A percentile compares a stretch with the other conserved stretches of the same genome.
Conservation (phyloP, 2,888 invertebrate species). For the Octonoba sinensis region DNA sequence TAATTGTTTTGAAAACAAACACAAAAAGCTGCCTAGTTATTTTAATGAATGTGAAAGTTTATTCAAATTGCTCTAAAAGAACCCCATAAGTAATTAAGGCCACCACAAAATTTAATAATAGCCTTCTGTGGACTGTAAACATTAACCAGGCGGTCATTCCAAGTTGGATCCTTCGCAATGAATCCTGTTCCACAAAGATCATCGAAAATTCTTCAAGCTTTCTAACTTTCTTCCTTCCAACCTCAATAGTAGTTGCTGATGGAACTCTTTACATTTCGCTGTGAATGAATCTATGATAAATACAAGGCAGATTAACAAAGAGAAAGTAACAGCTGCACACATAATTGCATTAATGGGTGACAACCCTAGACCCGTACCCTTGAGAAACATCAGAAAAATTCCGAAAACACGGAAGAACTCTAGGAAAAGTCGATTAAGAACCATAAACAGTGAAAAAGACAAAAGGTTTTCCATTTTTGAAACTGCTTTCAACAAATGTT, state of each 20-base stretch:
- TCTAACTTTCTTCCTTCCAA: too few species aligned
- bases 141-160: neutral
- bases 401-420: constrained; percentile 46
- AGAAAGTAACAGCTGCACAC: constrained; percentile 13
- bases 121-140: neutral
- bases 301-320: constrained; percentile 27
- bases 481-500: constrained; percentile 6
- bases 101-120: neutral
- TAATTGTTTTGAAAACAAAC: too few species aligned
- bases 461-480: constrained; percentile 13
- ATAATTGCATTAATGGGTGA: constrained; percentile 29
- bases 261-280: constrained; percentile 1
- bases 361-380: constrained; percentile 26
- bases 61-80: neutral
- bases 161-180: neutral
- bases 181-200: neutral
- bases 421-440: constrained; percentile 34
- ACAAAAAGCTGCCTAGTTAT: too few species aligned
- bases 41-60: neutral
- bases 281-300: constrained; percentile 20
- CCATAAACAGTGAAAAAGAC: constrained; percentile 18
- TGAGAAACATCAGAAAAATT: constrained; percentile 34
- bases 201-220: neutral
- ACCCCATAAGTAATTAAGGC: neutral
- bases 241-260: neutral